Evolutionary conservation across 2,113 vertebrate species (phyloP).

Genomic region (Cyprinodon variegatus): DNA sequence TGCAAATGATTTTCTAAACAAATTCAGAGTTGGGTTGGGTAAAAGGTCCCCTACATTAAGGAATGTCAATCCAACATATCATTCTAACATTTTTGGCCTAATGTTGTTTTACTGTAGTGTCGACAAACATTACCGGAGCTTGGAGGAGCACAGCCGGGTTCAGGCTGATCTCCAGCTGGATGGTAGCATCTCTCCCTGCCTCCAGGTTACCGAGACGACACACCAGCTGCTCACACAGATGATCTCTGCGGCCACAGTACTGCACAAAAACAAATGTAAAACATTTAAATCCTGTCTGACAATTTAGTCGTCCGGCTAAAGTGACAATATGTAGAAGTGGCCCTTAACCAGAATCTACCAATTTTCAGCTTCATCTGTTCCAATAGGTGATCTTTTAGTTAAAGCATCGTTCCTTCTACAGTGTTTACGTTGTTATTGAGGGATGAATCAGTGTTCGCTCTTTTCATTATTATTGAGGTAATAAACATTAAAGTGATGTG

Average conservation of each 20-base stretch:
- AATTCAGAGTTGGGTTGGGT: neutral
- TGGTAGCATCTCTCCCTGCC: constrained; percentile 82
- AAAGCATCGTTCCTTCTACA: neutral
- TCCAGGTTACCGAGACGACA: constrained; percentile 91
- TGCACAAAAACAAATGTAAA: constrained; percentile 50
- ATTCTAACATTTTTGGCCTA: neutral
- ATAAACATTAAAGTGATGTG: neutral
- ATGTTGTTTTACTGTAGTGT: neutral
- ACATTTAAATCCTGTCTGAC: neutral
- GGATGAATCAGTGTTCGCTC: neutral
- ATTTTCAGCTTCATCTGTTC: too few species aligned
- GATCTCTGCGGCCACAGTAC: constrained; percentile 86
- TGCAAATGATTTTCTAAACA: neutral
- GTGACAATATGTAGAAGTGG: too few species aligned
- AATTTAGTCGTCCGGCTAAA: too few species aligned
- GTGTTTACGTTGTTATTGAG: neutral
- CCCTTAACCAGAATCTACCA: too few species aligned
- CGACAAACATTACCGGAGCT: constrained; percentile 54
- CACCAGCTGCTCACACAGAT: constrained; percentile 82
- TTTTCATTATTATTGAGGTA: neutral
- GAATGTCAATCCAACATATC: neutral
- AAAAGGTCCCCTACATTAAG: neutral
- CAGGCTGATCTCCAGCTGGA: constrained; percentile 85
- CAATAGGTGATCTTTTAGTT: too few species aligned
- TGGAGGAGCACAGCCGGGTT: constrained; percentile 83